Evolutionary conservation across 2,113 vertebrate genomes (phyloP).

Genomic region (Alaudala cheleensis): DNA sequence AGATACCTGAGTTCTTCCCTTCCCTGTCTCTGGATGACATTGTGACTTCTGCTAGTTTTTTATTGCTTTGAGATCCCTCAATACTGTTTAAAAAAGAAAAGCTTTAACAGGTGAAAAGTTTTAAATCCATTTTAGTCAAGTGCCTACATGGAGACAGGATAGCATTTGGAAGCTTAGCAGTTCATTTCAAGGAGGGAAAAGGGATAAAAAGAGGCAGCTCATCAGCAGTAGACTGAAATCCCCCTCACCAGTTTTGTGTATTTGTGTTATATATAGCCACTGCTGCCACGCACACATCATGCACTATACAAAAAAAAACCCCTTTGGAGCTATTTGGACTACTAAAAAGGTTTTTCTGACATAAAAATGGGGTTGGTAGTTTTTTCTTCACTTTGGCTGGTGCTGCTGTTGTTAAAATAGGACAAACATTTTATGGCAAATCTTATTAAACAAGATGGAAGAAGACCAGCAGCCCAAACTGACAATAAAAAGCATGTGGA

Average conservation of each 20-base stretch:
- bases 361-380: not conserved
- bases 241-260: not conserved
- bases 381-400: not conserved
- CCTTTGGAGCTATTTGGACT: not conserved
- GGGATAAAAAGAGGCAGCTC: not conserved
- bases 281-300: not conserved
- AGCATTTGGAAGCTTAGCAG: constrained; percentile 13
- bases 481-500: not conserved
- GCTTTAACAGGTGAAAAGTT: constrained; percentile 26
- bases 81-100: constrained; percentile 9
- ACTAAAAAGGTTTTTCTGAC: constrained; percentile 3
- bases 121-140: constrained; percentile 28
- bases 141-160: not conserved
- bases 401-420: not conserved
- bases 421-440: not conserved
- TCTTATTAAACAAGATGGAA: constrained; percentile 1
- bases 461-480: not conserved
- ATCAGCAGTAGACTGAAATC: not conserved
- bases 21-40: not conserved
- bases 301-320: not conserved
- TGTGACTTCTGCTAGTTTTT: not conserved
- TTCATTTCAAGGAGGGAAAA: not conserved
- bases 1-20: not conserved
- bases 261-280: not conserved
- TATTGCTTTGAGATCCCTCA: not conserved